A percentile compares a stretch with the other conserved stretches of the same genome.
phyloP scores from a whole-genome alignment of 2,888 invertebrate genomes.

The Lagria hirta region DNA sequence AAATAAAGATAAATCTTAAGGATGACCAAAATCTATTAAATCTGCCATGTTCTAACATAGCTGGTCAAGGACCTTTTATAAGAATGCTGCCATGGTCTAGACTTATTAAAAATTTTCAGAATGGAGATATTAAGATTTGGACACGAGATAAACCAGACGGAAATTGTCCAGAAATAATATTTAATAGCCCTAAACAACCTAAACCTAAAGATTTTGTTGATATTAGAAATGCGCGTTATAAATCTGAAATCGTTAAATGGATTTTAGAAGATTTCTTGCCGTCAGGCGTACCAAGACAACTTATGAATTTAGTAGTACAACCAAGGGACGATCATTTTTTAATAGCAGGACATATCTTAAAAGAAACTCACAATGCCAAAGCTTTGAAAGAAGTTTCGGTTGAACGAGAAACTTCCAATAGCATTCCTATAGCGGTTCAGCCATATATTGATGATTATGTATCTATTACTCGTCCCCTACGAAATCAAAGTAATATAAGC shows the following conservation, averaged over 20 bases:
- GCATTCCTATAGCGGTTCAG: not conserved
- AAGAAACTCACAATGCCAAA: no score
- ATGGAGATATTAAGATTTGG: slow-evolving; percentile 40
- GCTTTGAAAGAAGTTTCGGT: no score
- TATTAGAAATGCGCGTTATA: slow-evolving; percentile 31
- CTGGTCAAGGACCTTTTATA: no score
- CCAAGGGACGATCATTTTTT: slow-evolving; percentile 42
- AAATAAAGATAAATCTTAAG: slow-evolving; percentile 25
- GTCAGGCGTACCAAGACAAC: slow-evolving; percentile 27
- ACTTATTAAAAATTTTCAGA: slow-evolving; percentile 35
- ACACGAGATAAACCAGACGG: slow-evolving; percentile 32
- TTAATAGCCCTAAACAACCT: slow-evolving; percentile 31
- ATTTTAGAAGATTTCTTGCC: slow-evolving; percentile 41
- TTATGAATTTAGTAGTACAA: slow-evolving; percentile 44
- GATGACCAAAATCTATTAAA: slow-evolving; percentile 28
- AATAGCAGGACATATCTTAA: slow-evolving; percentile 47
- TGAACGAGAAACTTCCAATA: not conserved
- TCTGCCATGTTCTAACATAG: no score
- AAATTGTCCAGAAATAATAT: slow-evolving; percentile 25
- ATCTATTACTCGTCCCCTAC: no score
- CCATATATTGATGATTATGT: no score
- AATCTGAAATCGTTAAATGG: slow-evolving; percentile 45
- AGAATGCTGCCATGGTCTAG: slow-evolving; percentile 42
- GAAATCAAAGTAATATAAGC: no score
- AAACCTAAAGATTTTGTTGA: slow-evolving; percentile 38